Evolutionary conservation across 2,797 vertebrate genomes (phyloP).

Genomic region (Enteromius unitaeniatus): DNA sequence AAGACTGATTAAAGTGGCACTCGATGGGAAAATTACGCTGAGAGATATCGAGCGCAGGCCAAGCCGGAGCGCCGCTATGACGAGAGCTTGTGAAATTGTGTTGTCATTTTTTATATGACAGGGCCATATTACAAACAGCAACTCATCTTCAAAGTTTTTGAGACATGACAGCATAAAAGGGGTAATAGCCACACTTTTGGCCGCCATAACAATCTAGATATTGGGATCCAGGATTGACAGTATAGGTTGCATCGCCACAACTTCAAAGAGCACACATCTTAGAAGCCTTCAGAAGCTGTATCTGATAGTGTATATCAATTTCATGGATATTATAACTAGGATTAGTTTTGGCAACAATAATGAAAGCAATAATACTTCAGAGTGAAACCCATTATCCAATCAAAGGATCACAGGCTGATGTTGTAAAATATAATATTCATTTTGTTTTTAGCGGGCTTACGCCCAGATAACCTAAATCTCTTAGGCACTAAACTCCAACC

Average conservation of each 20-base stretch:
- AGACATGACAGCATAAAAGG: slow-evolving; percentile 51
- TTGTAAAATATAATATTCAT: slow-evolving; percentile 27
- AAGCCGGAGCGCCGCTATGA: slow-evolving; percentile 9
- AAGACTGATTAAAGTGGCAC: slow-evolving; percentile 32
- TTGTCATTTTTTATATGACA: slow-evolving; percentile 50
- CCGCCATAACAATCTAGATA: slow-evolving; percentile 4
- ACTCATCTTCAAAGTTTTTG: slow-evolving; percentile 37
- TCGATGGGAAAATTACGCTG: slow-evolving; percentile 3
- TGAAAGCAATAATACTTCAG: slow-evolving; percentile 34
- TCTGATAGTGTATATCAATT: slow-evolving; percentile 36
- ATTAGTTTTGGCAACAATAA: slow-evolving; percentile 36
- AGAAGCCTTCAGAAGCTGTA: slow-evolving; percentile 17
- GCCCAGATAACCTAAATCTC: slow-evolving; percentile 47
- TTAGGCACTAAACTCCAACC: slow-evolving; percentile 40
- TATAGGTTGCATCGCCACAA: neutral
- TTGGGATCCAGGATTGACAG: slow-evolving; percentile 22
- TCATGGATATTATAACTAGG: slow-evolving; percentile 32
- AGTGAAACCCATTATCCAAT: slow-evolving; percentile 41
- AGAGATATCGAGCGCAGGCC: slow-evolving; percentile 21
- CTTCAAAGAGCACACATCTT: slow-evolving; percentile 16
- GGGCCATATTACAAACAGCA: slow-evolving; percentile 41
- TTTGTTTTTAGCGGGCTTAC: slow-evolving; percentile 4
- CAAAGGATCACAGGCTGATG: slow-evolving; percentile 22
- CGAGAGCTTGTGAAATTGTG: slow-evolving; percentile 42
- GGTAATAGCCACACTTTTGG: slow-evolving; percentile 18